These are phyloP conservation scores for Distichodus sexfasciatus DNA, from an alignment of 2,797 vertebrate species.

Conservation along the genomic window DNA sequence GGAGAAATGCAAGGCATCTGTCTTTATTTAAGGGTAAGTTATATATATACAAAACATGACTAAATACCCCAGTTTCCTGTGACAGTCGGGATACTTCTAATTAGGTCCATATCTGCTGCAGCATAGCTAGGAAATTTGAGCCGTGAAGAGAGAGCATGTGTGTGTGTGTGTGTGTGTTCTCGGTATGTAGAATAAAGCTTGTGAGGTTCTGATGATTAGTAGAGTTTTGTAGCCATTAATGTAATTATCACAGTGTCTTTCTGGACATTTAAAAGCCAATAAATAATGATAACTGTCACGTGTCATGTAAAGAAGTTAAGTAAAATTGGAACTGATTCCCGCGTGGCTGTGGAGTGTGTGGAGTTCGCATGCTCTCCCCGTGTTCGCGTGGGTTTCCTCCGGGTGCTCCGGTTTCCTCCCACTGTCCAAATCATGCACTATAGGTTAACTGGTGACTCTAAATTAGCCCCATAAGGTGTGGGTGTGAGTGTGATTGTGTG, in stretches of 20 bases:
- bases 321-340: no score
- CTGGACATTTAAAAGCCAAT: background rate
- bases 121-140: conserved; percentile 42
- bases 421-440: no score
- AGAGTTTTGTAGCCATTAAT: conserved; percentile 1
- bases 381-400: no score
- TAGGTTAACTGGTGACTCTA: no score
- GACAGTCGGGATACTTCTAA: conserved; percentile 52
- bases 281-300: conserved; percentile 19
- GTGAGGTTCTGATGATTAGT: background rate
- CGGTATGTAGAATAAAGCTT: background rate
- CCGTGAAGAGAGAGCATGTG: no score
- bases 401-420: no score
- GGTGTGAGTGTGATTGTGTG: no score
- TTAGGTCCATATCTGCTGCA: conserved; percentile 46
- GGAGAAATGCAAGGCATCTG: conserved; percentile 58
- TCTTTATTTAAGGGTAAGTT: conserved; percentile 63
- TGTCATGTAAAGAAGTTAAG: no score
- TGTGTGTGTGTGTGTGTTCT: conserved; percentile 17
- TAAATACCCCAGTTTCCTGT: conserved; percentile 57
- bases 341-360: no score
- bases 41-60: conserved; percentile 60
- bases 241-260: no score
- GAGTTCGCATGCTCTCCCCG: no score
- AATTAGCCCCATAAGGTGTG: no score